A percentile compares a stretch with the other conserved stretches of the same genome.
Evolutionary conservation across 2,888 invertebrate genomes (phyloP).

Genomic region (Iphiclides podalirius): DNA sequence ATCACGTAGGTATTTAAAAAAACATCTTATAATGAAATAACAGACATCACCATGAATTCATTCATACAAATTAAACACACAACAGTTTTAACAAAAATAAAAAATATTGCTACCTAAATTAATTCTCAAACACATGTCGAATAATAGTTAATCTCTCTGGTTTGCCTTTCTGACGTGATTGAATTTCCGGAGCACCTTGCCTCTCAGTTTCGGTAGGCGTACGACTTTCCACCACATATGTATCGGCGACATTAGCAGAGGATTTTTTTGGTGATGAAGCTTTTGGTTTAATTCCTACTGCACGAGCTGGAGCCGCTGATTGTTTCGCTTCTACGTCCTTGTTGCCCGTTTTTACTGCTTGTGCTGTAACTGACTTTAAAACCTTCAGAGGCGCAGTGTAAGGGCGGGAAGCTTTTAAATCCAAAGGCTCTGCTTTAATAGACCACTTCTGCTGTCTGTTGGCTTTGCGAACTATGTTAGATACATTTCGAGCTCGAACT

Average conservation of each 20-base stretch:
- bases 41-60: conserved; percentile 21
- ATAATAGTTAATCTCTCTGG: conserved; percentile 45
- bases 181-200: conserved; percentile 36
- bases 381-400: conserved; percentile 43
- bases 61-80: conserved; percentile 15
- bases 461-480: too few species aligned
- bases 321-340: conserved; percentile 41
- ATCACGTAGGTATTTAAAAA: too few species aligned
- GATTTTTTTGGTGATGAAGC: conserved; percentile 40
- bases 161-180: conserved; percentile 36
- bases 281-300: conserved; percentile 33
- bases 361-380: conserved; percentile 37
- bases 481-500: too few species aligned
- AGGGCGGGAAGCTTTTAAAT: conserved; percentile 37
- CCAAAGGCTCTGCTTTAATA: too few species aligned
- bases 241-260: conserved; percentile 43
- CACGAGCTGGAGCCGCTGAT: conserved; percentile 30
- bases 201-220: conserved; percentile 40
- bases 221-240: conserved; percentile 37
- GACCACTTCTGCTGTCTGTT: too few species aligned
- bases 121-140: conserved; percentile 53
- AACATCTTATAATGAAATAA: conserved; percentile 26
- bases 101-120: conserved; percentile 27
- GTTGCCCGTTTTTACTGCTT: conserved; percentile 33
- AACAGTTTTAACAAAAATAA: conserved; percentile 30